Base-by-base conservation (phyloP, 64 coral and sea anemone genomes). In the Anthopleura sola region DNA sequence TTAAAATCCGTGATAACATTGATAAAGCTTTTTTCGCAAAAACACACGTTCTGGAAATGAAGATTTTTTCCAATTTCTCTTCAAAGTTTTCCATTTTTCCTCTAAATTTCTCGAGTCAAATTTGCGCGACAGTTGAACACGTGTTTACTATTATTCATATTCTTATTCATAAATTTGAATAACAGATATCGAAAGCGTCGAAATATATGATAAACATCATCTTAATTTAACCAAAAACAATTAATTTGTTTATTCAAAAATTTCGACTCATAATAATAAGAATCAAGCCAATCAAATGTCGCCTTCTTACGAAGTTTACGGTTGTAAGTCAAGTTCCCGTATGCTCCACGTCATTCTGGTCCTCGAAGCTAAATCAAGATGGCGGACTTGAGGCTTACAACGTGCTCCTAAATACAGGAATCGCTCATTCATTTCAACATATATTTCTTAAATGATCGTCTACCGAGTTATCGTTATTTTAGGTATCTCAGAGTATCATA, bases 271-370 rank as follows among this genome's bases (percentile, higher is more conserved):
- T 33, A 15, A 71, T 32, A 71, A 32, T 24, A 62, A 71, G 34
- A 71, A 0, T 12, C 26, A 1, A 83, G 50, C 82, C 49, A 83
- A 83, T 83, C 82, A 83, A 37, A 83, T 12, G 24, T 26, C 55
- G 29, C 44, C 13, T 60, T 83, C 82, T 83, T 56, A 18, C 18
- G 49, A 83, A 21, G 82, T 83, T 83, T 7, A 20, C 29, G 4
- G 0, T 2, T 56, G 19, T 18, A 39, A 39, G 55, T 28, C 10
- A 55, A 83, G 82, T 83, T 79, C 82, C 82, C 82, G 82, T 23
- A 83, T 83, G 82, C 82, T 83, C 82, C 82, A 83, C 82, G 82
- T 83, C 82, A 83, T 55, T 83, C 55, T 50, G 82, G 78, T 38
- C 76, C n/a, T 83, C 23, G 29, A 56, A 56, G 46, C 32, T 54